Evolutionary conservation across 2,888 invertebrate genomes (phyloP).

Genomic region (Hemaris fuciformis): DNA sequence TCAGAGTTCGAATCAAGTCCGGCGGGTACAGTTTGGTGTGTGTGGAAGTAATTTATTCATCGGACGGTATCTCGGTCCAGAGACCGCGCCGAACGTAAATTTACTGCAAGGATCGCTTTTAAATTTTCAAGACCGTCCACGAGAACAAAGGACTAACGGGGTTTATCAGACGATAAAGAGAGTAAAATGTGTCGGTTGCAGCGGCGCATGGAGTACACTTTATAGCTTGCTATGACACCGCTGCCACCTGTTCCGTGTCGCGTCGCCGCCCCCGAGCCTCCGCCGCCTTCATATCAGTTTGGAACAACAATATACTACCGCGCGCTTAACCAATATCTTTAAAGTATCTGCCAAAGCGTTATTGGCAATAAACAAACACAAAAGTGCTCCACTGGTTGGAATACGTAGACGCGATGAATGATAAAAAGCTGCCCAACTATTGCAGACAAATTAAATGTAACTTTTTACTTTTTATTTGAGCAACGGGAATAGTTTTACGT

Average conservation of each 20-base stretch:
- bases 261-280: background rate
- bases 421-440: background rate
- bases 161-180: constrained; percentile 69
- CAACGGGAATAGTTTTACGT: background rate
- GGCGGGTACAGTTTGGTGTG: constrained; percentile 15
- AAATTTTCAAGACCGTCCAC: constrained; percentile 65
- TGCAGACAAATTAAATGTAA: background rate
- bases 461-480: background rate
- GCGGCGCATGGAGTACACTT: constrained; percentile 52
- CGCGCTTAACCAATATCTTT: background rate
- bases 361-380: background rate
- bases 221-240: constrained; percentile 47
- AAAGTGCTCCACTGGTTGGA: background rate
- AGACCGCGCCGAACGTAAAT: constrained; percentile 50
- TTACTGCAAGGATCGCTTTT: constrained; percentile 68
- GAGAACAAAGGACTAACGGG: constrained; percentile 65
- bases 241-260: constrained; percentile 12
- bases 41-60: constrained; percentile 63
- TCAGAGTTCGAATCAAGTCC: constrained; percentile 14
- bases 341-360: background rate
- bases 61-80: constrained; percentile 46
- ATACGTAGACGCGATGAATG: background rate
- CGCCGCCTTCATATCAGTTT: background rate
- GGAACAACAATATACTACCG: background rate
- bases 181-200: constrained; percentile 72